These are phyloP conservation scores for Venustoraphidia nigricollis DNA, from an alignment of 2,888 invertebrate genomes.

Conservation along the genomic window DNA sequence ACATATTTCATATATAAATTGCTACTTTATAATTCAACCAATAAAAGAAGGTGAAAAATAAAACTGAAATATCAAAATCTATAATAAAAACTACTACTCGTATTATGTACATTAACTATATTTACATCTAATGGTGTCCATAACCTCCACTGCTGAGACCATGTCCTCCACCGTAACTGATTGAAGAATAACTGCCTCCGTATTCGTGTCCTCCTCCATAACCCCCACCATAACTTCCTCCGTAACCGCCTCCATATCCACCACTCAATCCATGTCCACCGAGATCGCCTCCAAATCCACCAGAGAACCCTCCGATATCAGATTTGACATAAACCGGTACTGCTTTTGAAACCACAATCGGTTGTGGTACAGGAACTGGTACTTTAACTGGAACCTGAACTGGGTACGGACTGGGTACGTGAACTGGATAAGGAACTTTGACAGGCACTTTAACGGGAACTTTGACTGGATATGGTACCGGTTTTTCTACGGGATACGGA, in stretches of 20 bases:
- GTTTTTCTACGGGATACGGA: constrained; percentile 36
- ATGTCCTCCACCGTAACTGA: too few relatives aligned
- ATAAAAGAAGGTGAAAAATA: too few relatives aligned
- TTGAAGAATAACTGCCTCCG: not conserved
- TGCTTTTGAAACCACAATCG: constrained; percentile 39
- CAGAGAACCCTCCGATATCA: too few relatives aligned
- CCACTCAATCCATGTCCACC: not conserved
- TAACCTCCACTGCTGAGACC: too few relatives aligned
- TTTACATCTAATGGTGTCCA: too few relatives aligned
- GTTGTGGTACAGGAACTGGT: constrained; percentile 24
- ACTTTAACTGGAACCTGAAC: constrained; percentile 29
- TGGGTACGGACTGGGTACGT: constrained; percentile 40
- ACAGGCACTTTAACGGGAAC: constrained; percentile 27
- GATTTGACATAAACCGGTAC: constrained; percentile 17
- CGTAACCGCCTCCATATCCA: not conserved
- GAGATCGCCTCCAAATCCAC: not conserved
- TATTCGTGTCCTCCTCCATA: constrained; percentile 1
- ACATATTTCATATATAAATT: too few relatives aligned
- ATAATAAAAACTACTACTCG: too few relatives aligned
- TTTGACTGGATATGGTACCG: constrained; percentile 29
- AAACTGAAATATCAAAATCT: too few relatives aligned
- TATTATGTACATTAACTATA: too few relatives aligned
- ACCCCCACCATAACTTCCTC: constrained; percentile 1
- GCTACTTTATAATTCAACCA: too few relatives aligned
- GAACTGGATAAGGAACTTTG: constrained; percentile 30